Evolutionary conservation across 2,113 vertebrate genomes (phyloP).

Genomic region (Silurus asotus): DNA sequence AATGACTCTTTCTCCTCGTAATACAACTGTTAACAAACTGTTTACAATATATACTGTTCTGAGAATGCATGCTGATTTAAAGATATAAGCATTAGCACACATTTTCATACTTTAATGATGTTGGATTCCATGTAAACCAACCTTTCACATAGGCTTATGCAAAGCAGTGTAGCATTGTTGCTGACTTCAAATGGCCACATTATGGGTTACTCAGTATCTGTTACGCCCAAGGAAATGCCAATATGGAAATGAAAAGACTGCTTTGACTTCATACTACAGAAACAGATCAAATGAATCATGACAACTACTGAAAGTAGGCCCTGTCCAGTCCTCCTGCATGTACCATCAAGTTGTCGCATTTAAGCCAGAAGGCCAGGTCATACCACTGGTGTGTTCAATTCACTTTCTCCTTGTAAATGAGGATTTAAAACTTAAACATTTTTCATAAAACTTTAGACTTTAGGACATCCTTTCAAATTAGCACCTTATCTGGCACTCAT

Average conservation of each 20-base stretch:
- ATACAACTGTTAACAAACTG: too few relatives aligned
- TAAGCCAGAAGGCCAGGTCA: neutral
- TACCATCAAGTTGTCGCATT: neutral
- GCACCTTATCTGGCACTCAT: neutral
- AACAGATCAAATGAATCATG: neutral
- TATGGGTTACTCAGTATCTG: neutral
- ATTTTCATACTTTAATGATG: neutral
- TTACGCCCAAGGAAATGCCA: slow-evolving; percentile 2
- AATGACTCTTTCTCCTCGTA: neutral
- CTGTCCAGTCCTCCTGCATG: neutral
- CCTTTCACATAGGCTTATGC: neutral
- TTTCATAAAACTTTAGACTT: neutral
- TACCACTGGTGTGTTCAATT: neutral
- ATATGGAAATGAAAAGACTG: neutral
- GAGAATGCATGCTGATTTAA: slow-evolving; percentile 6
- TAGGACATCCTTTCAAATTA: neutral
- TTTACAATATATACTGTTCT: neutral
- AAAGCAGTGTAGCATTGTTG: slow-evolving; percentile 13
- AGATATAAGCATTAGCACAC: neutral
- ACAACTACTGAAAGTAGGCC: neutral
- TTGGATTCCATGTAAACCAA: neutral
- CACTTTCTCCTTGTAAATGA: neutral
- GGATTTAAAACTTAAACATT: neutral
- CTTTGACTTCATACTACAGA: neutral
- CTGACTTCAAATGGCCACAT: neutral